phyloP scores from a whole-genome alignment of 2,113 vertebrate species.

The Glaucomys volans region DNA sequence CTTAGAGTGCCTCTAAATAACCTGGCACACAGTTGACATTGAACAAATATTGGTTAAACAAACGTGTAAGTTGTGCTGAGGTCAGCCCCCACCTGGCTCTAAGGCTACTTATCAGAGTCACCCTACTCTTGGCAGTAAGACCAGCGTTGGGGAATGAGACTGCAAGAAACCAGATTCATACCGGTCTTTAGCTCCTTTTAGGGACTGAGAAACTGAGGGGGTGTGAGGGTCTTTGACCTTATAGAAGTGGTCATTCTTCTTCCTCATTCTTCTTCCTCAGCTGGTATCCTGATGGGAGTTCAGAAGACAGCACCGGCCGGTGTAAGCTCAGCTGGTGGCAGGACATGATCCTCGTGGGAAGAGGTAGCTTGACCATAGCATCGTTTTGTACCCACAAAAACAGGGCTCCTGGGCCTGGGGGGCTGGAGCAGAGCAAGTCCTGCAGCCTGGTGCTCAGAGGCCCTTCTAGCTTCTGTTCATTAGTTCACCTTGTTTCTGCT shows the following conservation, averaged over 20 bases:
- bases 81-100: not conserved
- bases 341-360: not conserved
- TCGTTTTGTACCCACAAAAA: no score
- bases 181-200: not conserved
- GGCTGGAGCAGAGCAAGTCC: no score
- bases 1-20: not conserved
- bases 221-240: not conserved
- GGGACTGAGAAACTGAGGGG: not conserved
- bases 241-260: not conserved
- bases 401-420: not conserved
- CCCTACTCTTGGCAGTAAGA: not conserved
- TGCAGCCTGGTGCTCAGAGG: not conserved
- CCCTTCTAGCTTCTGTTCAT: not conserved
- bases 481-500: not conserved
- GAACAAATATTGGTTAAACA: not conserved
- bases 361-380: not conserved
- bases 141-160: not conserved
- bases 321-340: not conserved
- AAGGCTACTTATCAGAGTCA: not conserved
- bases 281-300: not conserved
- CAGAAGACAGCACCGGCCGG: no score
- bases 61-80: not conserved
- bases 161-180: rapidly evolving
- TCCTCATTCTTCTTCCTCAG: no score
- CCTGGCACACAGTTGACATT: not conserved